A percentile compares a stretch with the other conserved stretches of the same genome.
Conservation (phyloP, 2,113 vertebrate genomes). For the Tringa solitaria region DNA sequence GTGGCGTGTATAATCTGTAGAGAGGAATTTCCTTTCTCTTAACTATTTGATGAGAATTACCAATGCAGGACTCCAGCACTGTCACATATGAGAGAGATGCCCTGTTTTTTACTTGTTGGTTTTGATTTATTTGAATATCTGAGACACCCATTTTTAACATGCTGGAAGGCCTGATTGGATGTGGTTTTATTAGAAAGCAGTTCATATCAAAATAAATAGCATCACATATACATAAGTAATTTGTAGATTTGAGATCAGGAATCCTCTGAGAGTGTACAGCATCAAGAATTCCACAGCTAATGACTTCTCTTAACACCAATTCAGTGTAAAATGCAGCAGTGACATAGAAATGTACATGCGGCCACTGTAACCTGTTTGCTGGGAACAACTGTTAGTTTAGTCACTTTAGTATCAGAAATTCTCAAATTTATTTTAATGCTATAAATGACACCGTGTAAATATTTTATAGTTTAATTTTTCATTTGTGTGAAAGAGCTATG, state of each 20-base stretch:
- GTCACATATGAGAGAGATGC: background rate
- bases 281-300: background rate
- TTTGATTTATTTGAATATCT: background rate
- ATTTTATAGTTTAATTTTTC: background rate
- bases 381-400: background rate
- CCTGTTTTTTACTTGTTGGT: background rate
- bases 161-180: background rate
- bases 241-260: background rate
- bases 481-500: background rate
- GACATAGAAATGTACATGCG: background rate
- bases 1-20: background rate
- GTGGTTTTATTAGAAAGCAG: background rate
- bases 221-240: background rate
- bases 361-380: background rate
- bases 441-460: background rate
- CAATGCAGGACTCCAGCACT: background rate
- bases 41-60: background rate
- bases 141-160: background rate
- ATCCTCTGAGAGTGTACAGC: background rate
- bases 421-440: background rate
- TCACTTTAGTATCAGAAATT: background rate
- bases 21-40: background rate
- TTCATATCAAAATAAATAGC: background rate
- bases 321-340: background rate
- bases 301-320: background rate